Percentiles rank a stretch among this genome's conserved stretches.
phyloP scores from a whole-genome alignment of 2,888 invertebrate genomes.

The Limnephilus rhombicus region DNA sequence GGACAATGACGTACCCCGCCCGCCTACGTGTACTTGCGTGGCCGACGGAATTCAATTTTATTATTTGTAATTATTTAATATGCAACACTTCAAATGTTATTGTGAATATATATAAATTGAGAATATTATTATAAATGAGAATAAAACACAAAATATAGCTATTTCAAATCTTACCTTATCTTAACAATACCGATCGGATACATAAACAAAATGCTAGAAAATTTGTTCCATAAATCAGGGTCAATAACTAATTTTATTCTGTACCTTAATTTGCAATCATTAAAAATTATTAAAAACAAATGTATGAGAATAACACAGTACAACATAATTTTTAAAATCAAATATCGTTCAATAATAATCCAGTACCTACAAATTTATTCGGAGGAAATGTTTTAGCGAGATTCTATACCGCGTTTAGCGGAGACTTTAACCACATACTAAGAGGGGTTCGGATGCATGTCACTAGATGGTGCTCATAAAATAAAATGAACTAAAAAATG shows the following conservation, averaged over 20 bases:
- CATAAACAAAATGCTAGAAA: neutral
- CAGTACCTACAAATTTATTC: neutral
- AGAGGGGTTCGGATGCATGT: neutral
- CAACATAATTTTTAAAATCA: neutral
- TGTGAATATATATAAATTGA: neutral
- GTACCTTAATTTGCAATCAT: neutral
- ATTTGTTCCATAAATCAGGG: neutral
- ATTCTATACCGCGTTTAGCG: neutral
- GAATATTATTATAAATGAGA: neutral
- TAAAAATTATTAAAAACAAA: neutral
- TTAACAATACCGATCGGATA: neutral
- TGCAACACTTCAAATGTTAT: neutral
- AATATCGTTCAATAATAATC: neutral
- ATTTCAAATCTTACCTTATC: neutral
- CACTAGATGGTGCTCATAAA: conserved; percentile 10
- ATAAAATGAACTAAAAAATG: neutral
- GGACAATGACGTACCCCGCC: neutral
- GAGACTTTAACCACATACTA: neutral
- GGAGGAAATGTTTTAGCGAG: neutral
- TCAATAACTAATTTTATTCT: neutral
- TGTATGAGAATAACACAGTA: too few relatives aligned
- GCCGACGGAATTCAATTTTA: neutral
- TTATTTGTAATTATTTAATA: neutral
- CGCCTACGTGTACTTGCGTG: neutral
- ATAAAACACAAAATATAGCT: neutral